Percentiles rank a stretch among this genome's conserved stretches.
These are phyloP conservation scores for Erpobdella octoculata DNA, from an alignment of 2,888 invertebrate genomes.

Conservation along the genomic window DNA sequence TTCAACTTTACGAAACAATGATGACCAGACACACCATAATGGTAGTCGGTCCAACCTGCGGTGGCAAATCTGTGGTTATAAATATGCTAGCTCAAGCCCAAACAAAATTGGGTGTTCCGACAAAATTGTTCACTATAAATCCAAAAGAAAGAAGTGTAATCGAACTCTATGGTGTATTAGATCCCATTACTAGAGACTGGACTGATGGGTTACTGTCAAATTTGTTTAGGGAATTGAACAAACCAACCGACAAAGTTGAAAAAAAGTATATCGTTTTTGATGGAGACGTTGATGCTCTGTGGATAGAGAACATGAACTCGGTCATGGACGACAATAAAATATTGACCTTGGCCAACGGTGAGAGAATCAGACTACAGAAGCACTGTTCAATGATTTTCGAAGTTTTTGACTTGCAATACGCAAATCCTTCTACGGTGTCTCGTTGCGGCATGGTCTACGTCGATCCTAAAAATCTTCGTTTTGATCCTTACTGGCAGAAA, in stretches of 20 bases:
- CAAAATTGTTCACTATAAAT: conserved; percentile 73
- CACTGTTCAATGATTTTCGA: conserved; percentile 79
- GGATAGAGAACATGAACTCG: conserved; percentile 95
- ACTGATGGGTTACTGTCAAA: conserved; percentile 81
- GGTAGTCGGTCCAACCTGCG: conserved; percentile 85
- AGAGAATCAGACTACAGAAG: conserved; percentile 72
- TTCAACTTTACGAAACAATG: conserved; percentile 87
- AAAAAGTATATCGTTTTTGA: conserved; percentile 79
- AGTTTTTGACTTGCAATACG: conserved; percentile 77
- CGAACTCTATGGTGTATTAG: conserved; percentile 78
- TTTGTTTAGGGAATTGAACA: conserved; percentile 83
- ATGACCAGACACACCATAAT: conserved; percentile 85
- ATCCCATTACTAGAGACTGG: conserved; percentile 83
- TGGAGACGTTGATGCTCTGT: conserved; percentile 85
- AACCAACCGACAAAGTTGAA: conserved; percentile 66
- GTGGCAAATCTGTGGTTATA: conserved; percentile 80
- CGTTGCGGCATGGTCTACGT: conserved; percentile 89
- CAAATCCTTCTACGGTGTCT: conserved; percentile 85
- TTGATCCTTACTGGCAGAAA: conserved; percentile 72
- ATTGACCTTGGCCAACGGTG: conserved; percentile 80
- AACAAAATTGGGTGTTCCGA: conserved; percentile 64
- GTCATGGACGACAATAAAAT: conserved; percentile 88
- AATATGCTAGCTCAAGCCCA: conserved; percentile 71
- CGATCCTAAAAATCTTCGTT: conserved; percentile 81
- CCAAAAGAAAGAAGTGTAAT: conserved; percentile 83